Evolutionary conservation across 2,113 vertebrate genomes (phyloP).

Genomic region (Dicrurus megarhynchus): DNA sequence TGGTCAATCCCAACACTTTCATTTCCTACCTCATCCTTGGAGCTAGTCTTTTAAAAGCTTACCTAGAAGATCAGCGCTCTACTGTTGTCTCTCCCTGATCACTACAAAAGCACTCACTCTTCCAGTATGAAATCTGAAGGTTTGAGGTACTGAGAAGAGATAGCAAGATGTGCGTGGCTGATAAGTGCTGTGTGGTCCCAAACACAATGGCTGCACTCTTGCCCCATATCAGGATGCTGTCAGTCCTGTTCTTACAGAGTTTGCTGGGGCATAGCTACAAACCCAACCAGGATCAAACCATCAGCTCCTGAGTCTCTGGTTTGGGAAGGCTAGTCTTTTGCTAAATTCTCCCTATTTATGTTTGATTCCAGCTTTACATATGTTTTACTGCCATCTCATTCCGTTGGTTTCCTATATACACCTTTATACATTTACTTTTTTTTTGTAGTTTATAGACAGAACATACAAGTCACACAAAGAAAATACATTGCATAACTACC

Average conservation of each 20-base stretch:
- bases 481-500: neutral
- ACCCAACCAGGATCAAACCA: neutral
- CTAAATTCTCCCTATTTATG: neutral
- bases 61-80: fast-evolving
- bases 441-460: neutral
- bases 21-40: neutral
- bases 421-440: neutral
- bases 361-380: neutral
- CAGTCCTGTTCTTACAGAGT: neutral
- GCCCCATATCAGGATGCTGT: neutral
- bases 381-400: neutral
- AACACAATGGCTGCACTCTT: neutral
- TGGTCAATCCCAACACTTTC: neutral
- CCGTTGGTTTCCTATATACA: neutral
- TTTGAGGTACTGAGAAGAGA: neutral
- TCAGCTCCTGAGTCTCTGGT: neutral
- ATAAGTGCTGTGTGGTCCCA: too few relatives aligned
- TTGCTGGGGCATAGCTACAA: neutral
- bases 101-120: neutral
- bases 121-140: neutral
- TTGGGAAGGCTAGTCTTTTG: neutral
- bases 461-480: neutral
- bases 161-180: neutral
- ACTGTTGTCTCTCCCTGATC: neutral
- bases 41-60: neutral